These are phyloP conservation scores for Orius insidiosus DNA, from an alignment of 1,140 invertebrate species.

Conservation along the genomic window DNA sequence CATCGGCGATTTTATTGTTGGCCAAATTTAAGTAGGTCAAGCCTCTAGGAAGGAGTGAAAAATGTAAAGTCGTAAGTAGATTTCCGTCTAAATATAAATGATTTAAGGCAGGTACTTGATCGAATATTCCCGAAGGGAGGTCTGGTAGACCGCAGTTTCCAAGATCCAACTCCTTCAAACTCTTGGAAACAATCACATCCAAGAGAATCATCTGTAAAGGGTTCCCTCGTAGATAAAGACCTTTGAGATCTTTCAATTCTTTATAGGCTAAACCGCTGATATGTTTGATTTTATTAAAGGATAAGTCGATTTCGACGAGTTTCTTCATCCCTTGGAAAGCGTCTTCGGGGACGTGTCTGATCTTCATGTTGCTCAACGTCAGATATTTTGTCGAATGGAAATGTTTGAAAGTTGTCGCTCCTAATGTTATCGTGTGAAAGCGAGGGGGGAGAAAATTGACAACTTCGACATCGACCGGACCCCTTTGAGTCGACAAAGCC, in stretches of 20 bases:
- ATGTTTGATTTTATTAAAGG: constrained; percentile 49
- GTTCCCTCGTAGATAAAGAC: constrained; percentile 19
- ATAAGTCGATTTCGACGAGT: constrained; percentile 70
- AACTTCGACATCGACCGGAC: constrained; percentile 4
- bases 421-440: background rate
- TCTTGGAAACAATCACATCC: constrained; percentile 18
- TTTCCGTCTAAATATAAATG: constrained; percentile 18
- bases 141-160: constrained; percentile 17
- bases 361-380: constrained; percentile 44
- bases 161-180: constrained; percentile 18
- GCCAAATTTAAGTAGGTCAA: constrained; percentile 18
- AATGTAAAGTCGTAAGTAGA: constrained; percentile 15
- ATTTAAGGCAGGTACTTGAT: constrained; percentile 14
- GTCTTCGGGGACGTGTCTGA: constrained; percentile 46
- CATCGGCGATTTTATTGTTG: constrained; percentile 18
- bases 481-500: background rate
- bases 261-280: constrained; percentile 33
- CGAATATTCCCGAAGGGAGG: constrained; percentile 16
- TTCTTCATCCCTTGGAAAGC: constrained; percentile 58
- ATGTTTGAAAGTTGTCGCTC: constrained; percentile 14
- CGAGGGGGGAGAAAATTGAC: constrained; percentile 9
- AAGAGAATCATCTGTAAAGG: constrained; percentile 13
- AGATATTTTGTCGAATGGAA: constrained; percentile 18
- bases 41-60: constrained; percentile 17
- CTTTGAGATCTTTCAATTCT: constrained; percentile 11